phyloP scores from a whole-genome alignment of 2,888 invertebrate genomes.

The Ceratothoa steindachneri region DNA sequence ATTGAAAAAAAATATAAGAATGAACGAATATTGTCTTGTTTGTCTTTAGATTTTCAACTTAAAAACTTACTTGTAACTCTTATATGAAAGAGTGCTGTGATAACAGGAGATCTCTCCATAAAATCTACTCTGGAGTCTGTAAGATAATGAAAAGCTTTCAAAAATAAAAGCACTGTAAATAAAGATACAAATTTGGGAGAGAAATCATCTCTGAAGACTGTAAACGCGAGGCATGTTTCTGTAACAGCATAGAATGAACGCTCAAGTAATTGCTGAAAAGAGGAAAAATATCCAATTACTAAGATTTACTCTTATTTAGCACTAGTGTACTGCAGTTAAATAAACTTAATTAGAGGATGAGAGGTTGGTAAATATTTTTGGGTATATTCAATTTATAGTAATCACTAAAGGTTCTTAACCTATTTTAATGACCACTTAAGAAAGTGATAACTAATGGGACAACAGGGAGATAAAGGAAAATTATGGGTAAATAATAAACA shows the following conservation, averaged over 20 bases:
- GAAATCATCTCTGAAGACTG: constrained; percentile 97
- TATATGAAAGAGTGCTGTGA: constrained; percentile 90
- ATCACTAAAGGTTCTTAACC: no score
- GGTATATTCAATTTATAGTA: no score
- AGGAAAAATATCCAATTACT: constrained; percentile 41
- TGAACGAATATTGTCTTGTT: no score
- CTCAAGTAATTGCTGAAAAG: constrained; percentile 86
- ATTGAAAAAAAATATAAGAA: no score
- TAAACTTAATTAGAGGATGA: neutral
- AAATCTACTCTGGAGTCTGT: constrained; percentile 98
- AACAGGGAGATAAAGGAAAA: no score
- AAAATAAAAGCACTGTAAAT: constrained; percentile 89
- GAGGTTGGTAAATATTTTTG: neutral
- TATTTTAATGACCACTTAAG: no score
- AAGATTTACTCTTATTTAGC: no score
- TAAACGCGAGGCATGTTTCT: constrained; percentile 99
- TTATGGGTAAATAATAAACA: no score
- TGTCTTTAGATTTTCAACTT: no score
- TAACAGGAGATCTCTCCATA: constrained; percentile 98
- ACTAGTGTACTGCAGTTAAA: no score
- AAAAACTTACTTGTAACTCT: constrained; percentile 69
- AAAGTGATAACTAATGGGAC: no score
- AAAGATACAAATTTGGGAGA: constrained; percentile 96
- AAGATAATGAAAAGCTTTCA: constrained; percentile 99
- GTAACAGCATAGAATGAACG: constrained; percentile 98